phyloP scores from a whole-genome alignment of 2,888 invertebrate genomes.

The Lottia gigantea region DNA sequence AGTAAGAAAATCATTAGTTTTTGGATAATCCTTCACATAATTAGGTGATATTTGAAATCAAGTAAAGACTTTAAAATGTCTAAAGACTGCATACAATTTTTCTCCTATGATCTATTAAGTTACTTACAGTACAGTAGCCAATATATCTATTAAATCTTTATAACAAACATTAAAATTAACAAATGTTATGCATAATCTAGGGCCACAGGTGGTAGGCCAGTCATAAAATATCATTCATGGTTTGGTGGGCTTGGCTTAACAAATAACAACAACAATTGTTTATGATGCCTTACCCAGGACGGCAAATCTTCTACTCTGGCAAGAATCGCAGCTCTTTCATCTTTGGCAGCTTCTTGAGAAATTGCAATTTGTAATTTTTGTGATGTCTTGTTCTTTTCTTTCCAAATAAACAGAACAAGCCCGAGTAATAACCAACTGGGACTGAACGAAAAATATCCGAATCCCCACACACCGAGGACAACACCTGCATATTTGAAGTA shows the following conservation, averaged over 20 bases:
- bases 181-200: too few species aligned
- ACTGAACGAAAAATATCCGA: constrained; percentile 73
- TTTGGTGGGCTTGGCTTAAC: neutral
- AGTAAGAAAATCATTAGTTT: too few species aligned
- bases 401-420: constrained; percentile 80
- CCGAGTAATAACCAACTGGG: constrained; percentile 89
- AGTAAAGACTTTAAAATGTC: too few species aligned
- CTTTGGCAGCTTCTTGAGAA: constrained; percentile 70
- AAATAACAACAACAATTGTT: constrained; percentile 6
- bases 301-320: constrained; percentile 91
- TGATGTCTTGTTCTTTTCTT: constrained; percentile 68
- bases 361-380: constrained; percentile 83
- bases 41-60: too few species aligned
- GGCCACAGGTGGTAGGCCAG: too few species aligned
- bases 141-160: too few species aligned
- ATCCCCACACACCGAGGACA: constrained; percentile 58
- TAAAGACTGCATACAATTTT: too few species aligned
- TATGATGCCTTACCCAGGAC: constrained; percentile 82
- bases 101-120: too few species aligned
- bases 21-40: too few species aligned
- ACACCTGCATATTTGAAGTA: constrained; percentile 64
- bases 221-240: too few species aligned
- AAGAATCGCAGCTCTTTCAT: constrained; percentile 87
- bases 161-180: too few species aligned
- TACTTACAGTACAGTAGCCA: too few species aligned